Conservation (phyloP, 2,113 vertebrate species). For the Xyrauchen texanus region DNA sequence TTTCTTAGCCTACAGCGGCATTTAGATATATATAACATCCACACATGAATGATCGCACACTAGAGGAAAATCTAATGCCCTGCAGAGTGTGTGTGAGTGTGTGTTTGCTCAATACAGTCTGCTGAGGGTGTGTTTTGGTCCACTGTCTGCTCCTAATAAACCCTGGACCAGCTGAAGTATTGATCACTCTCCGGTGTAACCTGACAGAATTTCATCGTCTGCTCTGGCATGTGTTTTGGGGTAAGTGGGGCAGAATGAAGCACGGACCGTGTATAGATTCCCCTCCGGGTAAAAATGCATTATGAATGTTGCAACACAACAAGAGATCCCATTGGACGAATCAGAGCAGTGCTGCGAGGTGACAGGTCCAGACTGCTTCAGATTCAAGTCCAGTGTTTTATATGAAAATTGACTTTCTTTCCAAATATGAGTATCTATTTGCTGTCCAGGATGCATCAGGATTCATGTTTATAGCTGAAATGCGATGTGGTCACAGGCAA, state of each 20-base stretch:
- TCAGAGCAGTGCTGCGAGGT: not conserved
- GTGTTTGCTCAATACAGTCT: not conserved
- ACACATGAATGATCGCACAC: conserved; percentile 9
- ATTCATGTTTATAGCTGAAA: no score
- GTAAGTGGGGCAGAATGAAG: conserved; percentile 29
- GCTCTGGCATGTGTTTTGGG: not conserved
- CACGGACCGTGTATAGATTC: not conserved
- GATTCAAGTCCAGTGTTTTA: not conserved
- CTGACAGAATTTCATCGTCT: conserved; percentile 26
- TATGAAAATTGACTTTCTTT: no score
- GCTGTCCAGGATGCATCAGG: no score
- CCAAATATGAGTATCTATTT: not conserved
- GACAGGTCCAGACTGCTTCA: not conserved
- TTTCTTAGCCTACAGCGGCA: not conserved
- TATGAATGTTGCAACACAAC: conserved; percentile 6
- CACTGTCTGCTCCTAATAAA: conserved; percentile 27
- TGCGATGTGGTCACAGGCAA: no score
- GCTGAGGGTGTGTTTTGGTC: not conserved
- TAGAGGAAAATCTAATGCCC: not conserved
- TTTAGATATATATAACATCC: not conserved
- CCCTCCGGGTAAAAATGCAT: conserved; percentile 2
- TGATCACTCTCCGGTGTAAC: conserved; percentile 14
- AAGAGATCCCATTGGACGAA: conserved; percentile 6
- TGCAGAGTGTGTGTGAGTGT: not conserved
- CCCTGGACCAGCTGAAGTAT: conserved; percentile 22